Percentiles rank a stretch among this genome's conserved stretches.
These are phyloP conservation scores for Meandrusa payeni DNA, from an alignment of 2,888 invertebrate genomes.

Conservation along the genomic window DNA sequence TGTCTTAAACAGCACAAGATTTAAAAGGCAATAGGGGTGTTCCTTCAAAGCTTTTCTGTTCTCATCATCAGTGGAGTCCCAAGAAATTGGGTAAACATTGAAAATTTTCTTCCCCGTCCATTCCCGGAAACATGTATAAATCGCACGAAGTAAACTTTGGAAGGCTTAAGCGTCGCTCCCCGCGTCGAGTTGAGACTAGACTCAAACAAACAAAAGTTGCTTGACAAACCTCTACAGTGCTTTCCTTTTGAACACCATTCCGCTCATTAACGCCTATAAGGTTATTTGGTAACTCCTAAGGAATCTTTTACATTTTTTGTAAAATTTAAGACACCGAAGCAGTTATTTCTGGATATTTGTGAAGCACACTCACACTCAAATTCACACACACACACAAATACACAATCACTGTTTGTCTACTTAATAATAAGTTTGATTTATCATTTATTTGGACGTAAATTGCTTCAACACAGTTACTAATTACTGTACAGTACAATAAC, in stretches of 20 bases:
- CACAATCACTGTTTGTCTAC: too few relatives aligned
- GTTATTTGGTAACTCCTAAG: too few relatives aligned
- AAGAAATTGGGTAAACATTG: constrained; percentile 46
- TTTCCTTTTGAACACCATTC: constrained; percentile 6
- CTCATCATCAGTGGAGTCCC: background rate
- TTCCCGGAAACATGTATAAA: constrained; percentile 46
- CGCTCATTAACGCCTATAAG: too few relatives aligned
- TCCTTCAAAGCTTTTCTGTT: constrained; percentile 8
- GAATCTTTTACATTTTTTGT: too few relatives aligned
- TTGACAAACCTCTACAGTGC: constrained; percentile 14
- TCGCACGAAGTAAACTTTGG: constrained; percentile 47
- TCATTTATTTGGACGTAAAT: too few relatives aligned
- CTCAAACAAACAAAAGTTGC: constrained; percentile 16
- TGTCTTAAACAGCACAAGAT: background rate
- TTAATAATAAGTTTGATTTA: too few relatives aligned
- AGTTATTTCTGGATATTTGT: too few relatives aligned
- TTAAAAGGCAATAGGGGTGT: background rate
- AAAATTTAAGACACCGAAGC: too few relatives aligned
- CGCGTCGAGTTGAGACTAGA: constrained; percentile 10
- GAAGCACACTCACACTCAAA: too few relatives aligned
- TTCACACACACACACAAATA: too few relatives aligned
- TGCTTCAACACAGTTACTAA: too few relatives aligned
- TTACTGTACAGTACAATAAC: too few relatives aligned
- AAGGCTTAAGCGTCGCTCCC: constrained; percentile 37
- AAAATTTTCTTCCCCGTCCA: constrained; percentile 42